These are phyloP conservation scores for Polyommatus icarus DNA, from an alignment of 2,888 invertebrate genomes.

Conservation along the genomic window DNA sequence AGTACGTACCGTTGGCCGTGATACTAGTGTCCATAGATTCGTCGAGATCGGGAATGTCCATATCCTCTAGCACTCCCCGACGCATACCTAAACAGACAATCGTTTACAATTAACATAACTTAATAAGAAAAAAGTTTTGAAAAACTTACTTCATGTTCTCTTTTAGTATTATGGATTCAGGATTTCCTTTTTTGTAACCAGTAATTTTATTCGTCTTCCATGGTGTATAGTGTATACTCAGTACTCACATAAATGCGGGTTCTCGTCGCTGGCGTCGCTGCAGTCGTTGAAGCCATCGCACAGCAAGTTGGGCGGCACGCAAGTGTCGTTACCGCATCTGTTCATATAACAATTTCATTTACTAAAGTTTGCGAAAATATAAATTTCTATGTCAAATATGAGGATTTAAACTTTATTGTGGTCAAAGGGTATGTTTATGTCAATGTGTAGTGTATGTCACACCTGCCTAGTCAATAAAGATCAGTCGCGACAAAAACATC, in stretches of 20 bases:
- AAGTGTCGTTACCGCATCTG: slow-evolving; percentile 80
- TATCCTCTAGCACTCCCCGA: slow-evolving; percentile 19
- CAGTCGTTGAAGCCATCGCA: slow-evolving; percentile 87
- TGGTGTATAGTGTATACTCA: too few species aligned
- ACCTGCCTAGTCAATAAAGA: too few species aligned
- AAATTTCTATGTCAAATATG: too few species aligned
- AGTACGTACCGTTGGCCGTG: slow-evolving; percentile 21
- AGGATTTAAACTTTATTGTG: too few species aligned
- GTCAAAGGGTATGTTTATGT: not conserved
- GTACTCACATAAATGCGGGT: slow-evolving; percentile 52
- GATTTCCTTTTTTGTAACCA: not conserved
- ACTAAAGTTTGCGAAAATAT: not conserved
- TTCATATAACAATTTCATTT: not conserved
- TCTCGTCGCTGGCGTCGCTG: slow-evolving; percentile 82
- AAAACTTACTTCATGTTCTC: too few species aligned
- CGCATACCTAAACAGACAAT: slow-evolving; percentile 27
- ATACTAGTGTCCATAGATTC: slow-evolving; percentile 11
- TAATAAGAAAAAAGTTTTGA: too few species aligned
- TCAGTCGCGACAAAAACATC: too few species aligned
- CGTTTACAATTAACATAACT: not conserved
- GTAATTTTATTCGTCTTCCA: too few species aligned
- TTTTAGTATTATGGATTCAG: too few species aligned
- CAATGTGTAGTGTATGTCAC: too few species aligned
- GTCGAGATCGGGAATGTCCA: slow-evolving; percentile 30
- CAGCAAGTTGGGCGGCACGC: slow-evolving; percentile 83